Evolutionary conservation across 1,140 invertebrate genomes (phyloP), one percentile per base, ranked within the genome.

Genomic region (Drosophila kohkoa): DNA sequence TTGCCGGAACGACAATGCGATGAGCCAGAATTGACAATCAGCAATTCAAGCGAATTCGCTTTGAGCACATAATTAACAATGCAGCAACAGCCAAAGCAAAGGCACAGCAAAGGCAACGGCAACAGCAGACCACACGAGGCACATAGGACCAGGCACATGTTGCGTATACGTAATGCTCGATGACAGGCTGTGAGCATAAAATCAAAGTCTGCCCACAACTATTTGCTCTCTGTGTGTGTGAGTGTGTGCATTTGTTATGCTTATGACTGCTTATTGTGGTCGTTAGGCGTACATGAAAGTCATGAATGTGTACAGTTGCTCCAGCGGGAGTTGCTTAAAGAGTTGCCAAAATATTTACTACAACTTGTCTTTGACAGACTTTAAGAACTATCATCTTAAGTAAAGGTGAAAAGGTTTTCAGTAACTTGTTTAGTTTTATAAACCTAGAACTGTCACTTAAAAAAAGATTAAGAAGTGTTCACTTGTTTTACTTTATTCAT

Each of bases 41-140:
- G 59, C 25, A 59, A 52, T 30, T 59, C 46, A 52, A 65, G 45
- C 20, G 57, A 46, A 46, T 38, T 45, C 10, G 62, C 70, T 63
- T 49, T 55, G 67, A 75, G 57, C 66, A 69, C 57, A 52, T 82
- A 87, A 85, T 85, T 85, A 85, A 73, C 81, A 74, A 77, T 68
- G 77, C 75, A 77, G 66, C 80, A 66, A 60, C 45, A 41, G 30
- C 60, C 11, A 13, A 11, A 11, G n/a, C n/a, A n/a, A n/a, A n/a
- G n/a, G n/a, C 41, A 43, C 43, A 54, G 58, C 60, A 57, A 25
- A 38, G 65, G 71, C 41, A n/a, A n/a, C n/a, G n/a, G n/a, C n/a
- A 32, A 32, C 30, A 32, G 30, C 1, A 20, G 20, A 20, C 20
- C 20, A 20, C 20, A 25, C 20, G 20, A 25, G 20, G 0, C 20